Evolutionary conservation across 2,888 invertebrate genomes (phyloP), one percentile per base, ranked within the genome.

Genomic region (Lasioglossum marginatum): DNA sequence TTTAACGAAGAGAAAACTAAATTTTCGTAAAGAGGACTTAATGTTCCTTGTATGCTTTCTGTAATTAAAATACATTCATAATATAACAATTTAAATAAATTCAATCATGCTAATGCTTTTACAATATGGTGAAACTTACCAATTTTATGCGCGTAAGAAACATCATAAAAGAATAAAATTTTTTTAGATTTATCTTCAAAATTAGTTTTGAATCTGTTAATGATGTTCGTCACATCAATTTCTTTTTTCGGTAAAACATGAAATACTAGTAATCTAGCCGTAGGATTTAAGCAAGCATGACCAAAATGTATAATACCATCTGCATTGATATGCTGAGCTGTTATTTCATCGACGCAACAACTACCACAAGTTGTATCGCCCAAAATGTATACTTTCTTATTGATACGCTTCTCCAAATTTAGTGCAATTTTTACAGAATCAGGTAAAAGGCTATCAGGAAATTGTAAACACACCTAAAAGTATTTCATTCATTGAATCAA

Each of bases 321-420:
- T 0, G 98, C 97, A 81, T 97, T 96, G 10, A 98, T 97, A 95
- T 99, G 99, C 94, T 98, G 97, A 0, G 99, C 98, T 2, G 99
- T 98, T 52, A 99, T 97, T 92, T 98, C 97, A 95, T 99, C 98
- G 4, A 98, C 97, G 94, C 99, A 99, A 95, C 98, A 99, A 94
- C 98, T 98, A 89, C 98, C 98, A 95, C 98, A 99, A 0, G 98
- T 97, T 14, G 98, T 98, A 93, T 99, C 99, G 4, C 98, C 99
- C 80, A 99, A 96, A 91, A 99, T 97, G 92, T 97, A 99, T 2
- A 98, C 95, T 92, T 97, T 96, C 92, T 97, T 96, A 92, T 96
- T 96, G 48, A 96, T 92, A n/a, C 91, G 88, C 63, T 94, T 90
- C 92, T 96, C 96, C 63, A 97, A 94, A 82, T 93, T 92, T 16